Conservation (phyloP, 2,113 vertebrate species). For the Malurus cyaneus region DNA sequence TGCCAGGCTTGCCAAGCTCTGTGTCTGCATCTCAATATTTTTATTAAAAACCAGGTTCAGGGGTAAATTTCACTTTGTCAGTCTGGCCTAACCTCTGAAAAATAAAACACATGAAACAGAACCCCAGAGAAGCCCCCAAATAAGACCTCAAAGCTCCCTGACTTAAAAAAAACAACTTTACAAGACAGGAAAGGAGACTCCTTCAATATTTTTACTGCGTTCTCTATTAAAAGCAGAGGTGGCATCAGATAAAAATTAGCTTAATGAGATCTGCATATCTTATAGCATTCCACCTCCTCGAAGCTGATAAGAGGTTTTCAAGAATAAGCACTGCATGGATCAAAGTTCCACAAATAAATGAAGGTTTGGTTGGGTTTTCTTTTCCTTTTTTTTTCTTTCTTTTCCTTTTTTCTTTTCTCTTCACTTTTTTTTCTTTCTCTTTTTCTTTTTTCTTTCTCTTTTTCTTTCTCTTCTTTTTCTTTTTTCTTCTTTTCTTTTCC, state of each 20-base stretch:
- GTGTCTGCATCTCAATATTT: neutral
- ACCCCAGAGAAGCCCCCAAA: conserved; percentile 11
- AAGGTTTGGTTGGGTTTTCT: neutral
- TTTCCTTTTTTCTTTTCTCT: too few species aligned
- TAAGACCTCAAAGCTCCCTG: neutral
- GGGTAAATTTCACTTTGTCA: conserved; percentile 56
- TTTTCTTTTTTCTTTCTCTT: too few species aligned
- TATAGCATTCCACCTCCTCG: conserved; percentile 22
- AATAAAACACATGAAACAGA: conserved; percentile 39
- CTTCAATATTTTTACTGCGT: conserved; percentile 50
- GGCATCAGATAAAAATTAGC: conserved; percentile 43
- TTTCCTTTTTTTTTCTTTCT: too few species aligned
- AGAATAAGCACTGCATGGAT: neutral
- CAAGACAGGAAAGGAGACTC: neutral
- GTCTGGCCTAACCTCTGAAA: conserved; percentile 34
- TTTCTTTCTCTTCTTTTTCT: too few species aligned
- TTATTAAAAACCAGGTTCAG: neutral
- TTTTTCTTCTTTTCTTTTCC: too few species aligned
- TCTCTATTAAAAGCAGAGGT: conserved; percentile 35
- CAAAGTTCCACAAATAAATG: neutral
- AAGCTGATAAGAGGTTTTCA: conserved; percentile 14
- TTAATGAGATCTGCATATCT: conserved; percentile 54
- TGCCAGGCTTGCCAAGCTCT: neutral
- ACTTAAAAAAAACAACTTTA: neutral
- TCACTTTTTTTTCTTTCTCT: too few species aligned